Percentiles rank a stretch among this genome's conserved stretches.
These are phyloP conservation scores for Leptopilina syphax DNA, from an alignment of 2,888 invertebrate species.

Conservation along the genomic window DNA sequence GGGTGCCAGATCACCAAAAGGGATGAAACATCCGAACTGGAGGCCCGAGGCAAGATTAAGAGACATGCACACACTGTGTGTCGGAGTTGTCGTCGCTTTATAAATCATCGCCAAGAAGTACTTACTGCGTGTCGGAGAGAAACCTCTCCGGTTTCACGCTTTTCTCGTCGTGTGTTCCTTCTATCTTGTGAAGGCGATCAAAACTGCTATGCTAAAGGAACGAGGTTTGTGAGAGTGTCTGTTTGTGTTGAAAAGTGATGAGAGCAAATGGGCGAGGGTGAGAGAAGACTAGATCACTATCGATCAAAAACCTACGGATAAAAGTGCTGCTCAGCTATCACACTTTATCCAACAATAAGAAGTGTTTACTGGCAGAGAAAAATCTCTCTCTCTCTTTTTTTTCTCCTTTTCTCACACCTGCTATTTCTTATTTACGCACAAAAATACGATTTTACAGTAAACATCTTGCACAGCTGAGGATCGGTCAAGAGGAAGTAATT, in stretches of 20 bases:
- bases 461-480: too few relatives aligned
- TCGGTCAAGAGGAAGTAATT: too few relatives aligned
- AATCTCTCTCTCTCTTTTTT: neutral
- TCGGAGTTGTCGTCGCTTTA: constrained; percentile 6
- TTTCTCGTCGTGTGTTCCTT: constrained; percentile 1
- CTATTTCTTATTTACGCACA: neutral
- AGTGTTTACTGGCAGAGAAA: constrained; percentile 17
- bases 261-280: neutral
- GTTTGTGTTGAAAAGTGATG: neutral
- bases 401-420: neutral
- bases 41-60: constrained; percentile 29
- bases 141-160: constrained; percentile 40
- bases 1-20: constrained; percentile 44
- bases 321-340: neutral
- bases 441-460: neutral
- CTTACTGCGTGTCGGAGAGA: constrained; percentile 1
- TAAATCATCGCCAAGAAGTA: constrained; percentile 29
- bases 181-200: constrained; percentile 23
- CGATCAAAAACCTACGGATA: constrained; percentile 24
- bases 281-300: constrained; percentile 29
- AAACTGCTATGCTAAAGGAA: constrained; percentile 27
- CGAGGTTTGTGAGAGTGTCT: neutral
- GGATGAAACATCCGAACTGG: constrained; percentile 40
- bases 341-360: too few relatives aligned
- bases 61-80: neutral